Conservation (phyloP, 2,888 invertebrate genomes). For the Tethea ocularis region DNA sequence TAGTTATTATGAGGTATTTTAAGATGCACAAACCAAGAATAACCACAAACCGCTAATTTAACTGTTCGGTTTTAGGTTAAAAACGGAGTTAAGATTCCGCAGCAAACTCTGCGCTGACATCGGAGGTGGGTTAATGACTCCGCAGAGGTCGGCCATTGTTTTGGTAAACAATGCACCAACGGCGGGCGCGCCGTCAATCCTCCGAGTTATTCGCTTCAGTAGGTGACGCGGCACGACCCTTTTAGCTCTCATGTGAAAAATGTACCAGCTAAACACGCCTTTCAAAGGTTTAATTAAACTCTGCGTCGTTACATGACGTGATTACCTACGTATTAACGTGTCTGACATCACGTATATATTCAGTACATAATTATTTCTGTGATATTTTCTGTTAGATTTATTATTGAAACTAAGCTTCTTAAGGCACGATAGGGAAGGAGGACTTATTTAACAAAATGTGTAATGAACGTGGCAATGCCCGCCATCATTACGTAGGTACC, state of each 20-base stretch:
- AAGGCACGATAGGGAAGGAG: too few relatives aligned
- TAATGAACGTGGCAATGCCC: too few relatives aligned
- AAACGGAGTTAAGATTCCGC: constrained; percentile 54
- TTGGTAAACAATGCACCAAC: constrained; percentile 76
- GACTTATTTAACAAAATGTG: too few relatives aligned
- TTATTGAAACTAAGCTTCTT: too few relatives aligned
- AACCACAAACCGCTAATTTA: constrained; percentile 20
- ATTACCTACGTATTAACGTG: constrained; percentile 28
- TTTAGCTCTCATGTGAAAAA: constrained; percentile 63
- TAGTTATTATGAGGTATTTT: not conserved
- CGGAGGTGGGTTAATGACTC: constrained; percentile 81
- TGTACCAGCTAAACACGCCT: constrained; percentile 41
- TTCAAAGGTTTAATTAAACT: constrained; percentile 47
- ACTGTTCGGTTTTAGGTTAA: constrained; percentile 39
- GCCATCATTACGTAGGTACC: too few relatives aligned
- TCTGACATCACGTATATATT: constrained; percentile 7
- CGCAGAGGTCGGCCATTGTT: constrained; percentile 80
- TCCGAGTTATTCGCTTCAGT: constrained; percentile 71
- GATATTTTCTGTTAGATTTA: not conserved
- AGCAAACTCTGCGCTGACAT: constrained; percentile 53
- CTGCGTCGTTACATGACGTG: constrained; percentile 25
- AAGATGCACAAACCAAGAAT: not conserved
- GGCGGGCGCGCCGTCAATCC: constrained; percentile 69
- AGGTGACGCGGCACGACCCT: constrained; percentile 67
- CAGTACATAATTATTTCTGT: too few relatives aligned